Conservation (phyloP, 2,888 invertebrate species). For the Acleris cristana region DNA sequence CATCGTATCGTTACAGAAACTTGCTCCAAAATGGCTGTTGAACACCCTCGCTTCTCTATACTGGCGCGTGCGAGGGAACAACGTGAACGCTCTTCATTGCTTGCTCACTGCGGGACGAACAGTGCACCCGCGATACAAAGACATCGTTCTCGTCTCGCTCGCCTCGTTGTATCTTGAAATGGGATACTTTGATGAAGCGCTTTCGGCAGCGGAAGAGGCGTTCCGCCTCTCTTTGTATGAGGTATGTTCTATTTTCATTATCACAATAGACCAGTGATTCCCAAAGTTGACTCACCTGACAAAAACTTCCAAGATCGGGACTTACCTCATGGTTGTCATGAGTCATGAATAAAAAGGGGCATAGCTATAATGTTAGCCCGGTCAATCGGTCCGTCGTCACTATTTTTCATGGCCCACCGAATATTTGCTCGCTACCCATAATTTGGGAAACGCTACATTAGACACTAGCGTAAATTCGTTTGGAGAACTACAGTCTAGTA, state of each 20-base stretch:
- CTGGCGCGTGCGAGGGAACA: constrained; percentile 89
- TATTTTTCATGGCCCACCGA: too few relatives aligned
- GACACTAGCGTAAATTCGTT: too few relatives aligned
- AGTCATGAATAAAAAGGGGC: too few relatives aligned
- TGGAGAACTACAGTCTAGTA: too few relatives aligned
- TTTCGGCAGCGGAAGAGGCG: constrained; percentile 85
- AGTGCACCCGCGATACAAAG: constrained; percentile 84
- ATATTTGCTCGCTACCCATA: too few relatives aligned
- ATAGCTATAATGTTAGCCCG: too few relatives aligned
- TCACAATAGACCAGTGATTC: neutral
- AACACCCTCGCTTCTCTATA: constrained; percentile 89
- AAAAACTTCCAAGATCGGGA: too few relatives aligned
- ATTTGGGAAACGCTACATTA: too few relatives aligned
- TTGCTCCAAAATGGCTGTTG: constrained; percentile 89
- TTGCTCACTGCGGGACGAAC: constrained; percentile 84
- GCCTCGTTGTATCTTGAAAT: constrained; percentile 87
- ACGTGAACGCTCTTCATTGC: constrained; percentile 88
- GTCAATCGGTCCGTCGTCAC: too few relatives aligned
- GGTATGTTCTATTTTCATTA: neutral
- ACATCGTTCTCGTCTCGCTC: constrained; percentile 87
- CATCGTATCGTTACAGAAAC: constrained; percentile 75
- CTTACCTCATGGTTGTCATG: too few relatives aligned
- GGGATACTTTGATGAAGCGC: constrained; percentile 86
- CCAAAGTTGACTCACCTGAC: too few relatives aligned
- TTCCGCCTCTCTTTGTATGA: constrained; percentile 79